Evolutionary conservation across 2,113 vertebrate species (phyloP).

Genomic region (Diglossa brunneiventris): DNA sequence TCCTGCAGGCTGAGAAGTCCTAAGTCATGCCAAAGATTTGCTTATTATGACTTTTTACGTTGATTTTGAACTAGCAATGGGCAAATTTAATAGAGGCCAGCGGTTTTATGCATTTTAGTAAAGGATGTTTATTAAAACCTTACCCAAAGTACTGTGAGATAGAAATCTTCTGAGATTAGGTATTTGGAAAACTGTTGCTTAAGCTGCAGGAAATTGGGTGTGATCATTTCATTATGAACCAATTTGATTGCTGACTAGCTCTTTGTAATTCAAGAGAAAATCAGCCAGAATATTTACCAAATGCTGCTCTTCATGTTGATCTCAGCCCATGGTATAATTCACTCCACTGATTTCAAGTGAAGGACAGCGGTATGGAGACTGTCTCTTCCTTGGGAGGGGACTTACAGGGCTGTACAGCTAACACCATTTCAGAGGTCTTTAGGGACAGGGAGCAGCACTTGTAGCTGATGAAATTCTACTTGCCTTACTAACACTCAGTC

Average conservation of each 20-base stretch:
- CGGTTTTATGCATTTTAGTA: not conserved
- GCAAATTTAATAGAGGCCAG: not conserved
- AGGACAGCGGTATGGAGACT: not conserved
- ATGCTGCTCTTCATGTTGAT: not conserved
- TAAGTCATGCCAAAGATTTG: not conserved
- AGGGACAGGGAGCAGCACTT: not conserved
- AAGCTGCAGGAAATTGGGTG: constrained; percentile 22
- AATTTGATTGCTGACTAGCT: not conserved
- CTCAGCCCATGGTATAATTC: not conserved
- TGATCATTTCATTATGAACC: not conserved
- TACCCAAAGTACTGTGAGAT: not conserved
- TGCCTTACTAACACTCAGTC: constrained; percentile 10
- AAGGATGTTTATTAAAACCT: constrained; percentile 3
- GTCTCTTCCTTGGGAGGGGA: not conserved
- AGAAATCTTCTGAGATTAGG: constrained; percentile 27
- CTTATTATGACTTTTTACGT: not conserved
- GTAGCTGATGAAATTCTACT: constrained; percentile 6
- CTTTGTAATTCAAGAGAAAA: not conserved
- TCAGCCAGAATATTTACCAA: not conserved
- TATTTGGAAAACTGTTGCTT: constrained; percentile 7
- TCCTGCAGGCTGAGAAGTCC: not conserved
- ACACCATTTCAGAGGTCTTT: not conserved
- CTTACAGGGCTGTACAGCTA: not conserved
- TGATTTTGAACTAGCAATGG: constrained; percentile 12
- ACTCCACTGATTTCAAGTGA: not conserved